phyloP scores from a whole-genome alignment of 2,797 vertebrate species.

The Melanogrammus aeglefinus region DNA sequence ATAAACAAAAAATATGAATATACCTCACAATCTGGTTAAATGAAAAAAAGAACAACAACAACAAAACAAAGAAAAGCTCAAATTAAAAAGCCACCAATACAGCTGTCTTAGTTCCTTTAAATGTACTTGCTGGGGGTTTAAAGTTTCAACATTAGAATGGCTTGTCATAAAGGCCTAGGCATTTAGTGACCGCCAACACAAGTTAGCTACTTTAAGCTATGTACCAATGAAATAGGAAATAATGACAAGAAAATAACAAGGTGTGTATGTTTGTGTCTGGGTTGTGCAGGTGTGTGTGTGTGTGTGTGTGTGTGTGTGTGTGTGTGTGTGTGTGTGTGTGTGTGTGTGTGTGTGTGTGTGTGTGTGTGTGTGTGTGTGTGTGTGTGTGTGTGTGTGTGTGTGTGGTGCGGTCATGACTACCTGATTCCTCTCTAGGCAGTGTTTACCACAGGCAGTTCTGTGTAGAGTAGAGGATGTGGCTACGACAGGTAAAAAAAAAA shows the following conservation, averaged over 20 bases:
- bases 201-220: background rate
- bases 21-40: background rate
- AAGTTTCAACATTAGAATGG: no score
- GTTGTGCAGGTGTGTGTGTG: no score
- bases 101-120: no score
- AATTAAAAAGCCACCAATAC: no score
- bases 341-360: background rate
- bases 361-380: background rate
- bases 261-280: slow-evolving; percentile 22
- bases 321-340: slow-evolving; percentile 21
- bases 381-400: slow-evolving; percentile 24
- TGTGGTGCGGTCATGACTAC: slow-evolving; percentile 24
- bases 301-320: background rate
- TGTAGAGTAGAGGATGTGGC: slow-evolving; percentile 65
- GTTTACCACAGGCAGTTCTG: slow-evolving; percentile 35
- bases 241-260: background rate
- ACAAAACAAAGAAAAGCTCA: no score
- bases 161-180: no score
- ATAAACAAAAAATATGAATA: background rate
- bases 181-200: background rate
- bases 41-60: no score
- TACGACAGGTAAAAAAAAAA: slow-evolving; percentile 35
- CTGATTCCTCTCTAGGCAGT: slow-evolving; percentile 10
- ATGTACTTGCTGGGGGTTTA: no score
- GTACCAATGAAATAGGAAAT: background rate